These are phyloP conservation scores for Conomelus anceps DNA, from an alignment of 2,888 invertebrate species.

Conservation along the genomic window DNA sequence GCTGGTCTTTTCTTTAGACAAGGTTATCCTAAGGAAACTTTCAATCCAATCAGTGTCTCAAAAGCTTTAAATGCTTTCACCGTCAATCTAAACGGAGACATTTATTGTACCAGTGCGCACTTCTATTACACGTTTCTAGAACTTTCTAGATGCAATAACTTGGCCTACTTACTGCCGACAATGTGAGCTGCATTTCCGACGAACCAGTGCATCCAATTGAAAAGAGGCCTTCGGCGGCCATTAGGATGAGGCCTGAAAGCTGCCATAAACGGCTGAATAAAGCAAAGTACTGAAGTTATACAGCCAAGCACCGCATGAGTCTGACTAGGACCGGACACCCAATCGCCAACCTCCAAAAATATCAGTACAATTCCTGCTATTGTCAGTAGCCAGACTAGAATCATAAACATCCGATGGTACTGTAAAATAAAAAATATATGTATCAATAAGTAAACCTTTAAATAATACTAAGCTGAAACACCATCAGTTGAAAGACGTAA, in stretches of 20 bases:
- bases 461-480: too few species aligned
- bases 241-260: slow-evolving; percentile 80
- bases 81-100: too few species aligned
- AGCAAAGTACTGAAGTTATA: slow-evolving; percentile 69
- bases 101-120: too few species aligned
- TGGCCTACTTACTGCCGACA: slow-evolving; percentile 63
- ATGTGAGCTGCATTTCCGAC: slow-evolving; percentile 83
- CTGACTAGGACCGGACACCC: slow-evolving; percentile 62
- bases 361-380: slow-evolving; percentile 72
- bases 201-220: slow-evolving; percentile 90
- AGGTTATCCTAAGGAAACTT: too few species aligned
- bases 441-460: too few species aligned
- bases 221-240: slow-evolving; percentile 66
- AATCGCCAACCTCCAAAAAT: slow-evolving; percentile 69
- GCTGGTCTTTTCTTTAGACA: too few species aligned
- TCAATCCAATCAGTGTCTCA: too few species aligned
- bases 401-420: slow-evolving; percentile 84
- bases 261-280: slow-evolving; percentile 82
- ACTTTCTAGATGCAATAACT: not conserved
- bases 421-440: slow-evolving; percentile 42
- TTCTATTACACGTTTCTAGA: too few species aligned
- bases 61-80: too few species aligned
- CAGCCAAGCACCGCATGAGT: slow-evolving; percentile 79
- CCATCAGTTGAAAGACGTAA: too few species aligned
- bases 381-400: slow-evolving; percentile 71